Evolutionary conservation across 2,888 invertebrate species (phyloP).

Genomic region (Zootermopsis nevadensis): DNA sequence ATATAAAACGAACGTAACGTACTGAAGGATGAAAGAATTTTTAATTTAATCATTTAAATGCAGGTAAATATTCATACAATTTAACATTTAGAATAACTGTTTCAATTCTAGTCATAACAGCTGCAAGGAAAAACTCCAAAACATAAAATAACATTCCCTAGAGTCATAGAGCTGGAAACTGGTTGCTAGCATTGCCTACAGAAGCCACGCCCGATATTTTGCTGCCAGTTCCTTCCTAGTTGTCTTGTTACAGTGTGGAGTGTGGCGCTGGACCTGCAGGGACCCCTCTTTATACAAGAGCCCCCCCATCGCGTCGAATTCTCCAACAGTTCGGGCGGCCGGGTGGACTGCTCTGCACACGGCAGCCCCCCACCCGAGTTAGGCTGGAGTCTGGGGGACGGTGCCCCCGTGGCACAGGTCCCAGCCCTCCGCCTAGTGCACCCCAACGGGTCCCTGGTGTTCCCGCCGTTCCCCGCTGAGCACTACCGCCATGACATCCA

Average conservation of each 20-base stretch:
- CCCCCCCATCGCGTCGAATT: conserved; percentile 82
- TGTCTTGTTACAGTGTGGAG: conserved; percentile 65
- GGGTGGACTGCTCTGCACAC: conserved; percentile 76
- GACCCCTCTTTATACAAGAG: conserved; percentile 74
- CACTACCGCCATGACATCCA: conserved; percentile 87
- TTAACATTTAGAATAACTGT: too few species aligned
- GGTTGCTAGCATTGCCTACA: too few species aligned
- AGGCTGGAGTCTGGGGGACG: conserved; percentile 82
- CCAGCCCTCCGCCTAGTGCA: conserved; percentile 80
- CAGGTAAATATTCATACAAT: too few species aligned
- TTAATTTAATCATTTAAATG: too few species aligned
- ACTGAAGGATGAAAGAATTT: too few species aligned
- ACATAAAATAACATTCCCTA: too few species aligned
- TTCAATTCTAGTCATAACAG: too few species aligned
- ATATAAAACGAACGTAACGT: too few species aligned
- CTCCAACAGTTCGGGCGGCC: conserved; percentile 79
- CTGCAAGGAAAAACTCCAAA: too few species aligned
- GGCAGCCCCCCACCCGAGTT: conserved; percentile 77
- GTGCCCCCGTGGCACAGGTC: conserved; percentile 70
- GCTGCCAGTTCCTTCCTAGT: too few species aligned
- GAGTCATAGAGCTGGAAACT: too few species aligned
- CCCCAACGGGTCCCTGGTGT: conserved; percentile 86
- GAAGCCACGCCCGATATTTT: too few species aligned
- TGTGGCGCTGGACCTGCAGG: conserved; percentile 74
- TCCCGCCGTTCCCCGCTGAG: conserved; percentile 85